Conservation (phyloP, 2,113 vertebrate species). For the Callorhinus ursinus region DNA sequence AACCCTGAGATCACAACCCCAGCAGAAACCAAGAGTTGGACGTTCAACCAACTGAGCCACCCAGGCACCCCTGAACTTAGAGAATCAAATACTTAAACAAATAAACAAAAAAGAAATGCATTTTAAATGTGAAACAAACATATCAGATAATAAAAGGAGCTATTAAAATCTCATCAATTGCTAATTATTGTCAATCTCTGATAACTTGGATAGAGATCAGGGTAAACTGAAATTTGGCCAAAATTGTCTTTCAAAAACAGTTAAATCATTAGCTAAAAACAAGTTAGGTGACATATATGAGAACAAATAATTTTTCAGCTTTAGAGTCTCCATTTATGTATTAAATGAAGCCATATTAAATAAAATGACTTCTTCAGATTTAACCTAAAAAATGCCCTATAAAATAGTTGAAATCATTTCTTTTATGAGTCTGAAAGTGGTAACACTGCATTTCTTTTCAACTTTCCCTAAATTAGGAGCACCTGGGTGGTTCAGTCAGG, state of each 20-base stretch:
- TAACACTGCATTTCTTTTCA: background rate
- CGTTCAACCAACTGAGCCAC: background rate
- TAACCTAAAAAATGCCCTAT: background rate
- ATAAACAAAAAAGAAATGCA: background rate
- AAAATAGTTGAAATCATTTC: background rate
- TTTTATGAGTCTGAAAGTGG: background rate
- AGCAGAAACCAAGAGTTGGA: background rate
- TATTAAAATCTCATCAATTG: background rate
- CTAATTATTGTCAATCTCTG: background rate
- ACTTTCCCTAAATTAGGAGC: background rate
- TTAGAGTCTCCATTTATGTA: background rate
- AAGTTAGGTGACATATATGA: background rate
- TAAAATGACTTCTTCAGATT: background rate
- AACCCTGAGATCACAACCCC: background rate
- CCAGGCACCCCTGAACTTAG: background rate
- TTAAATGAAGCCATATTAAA: background rate
- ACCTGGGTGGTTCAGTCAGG: background rate
- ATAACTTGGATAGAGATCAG: background rate
- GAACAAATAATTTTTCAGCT: background rate
- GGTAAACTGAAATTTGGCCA: background rate
- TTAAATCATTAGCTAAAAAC: background rate
- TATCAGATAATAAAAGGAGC: background rate
- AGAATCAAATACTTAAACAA: background rate
- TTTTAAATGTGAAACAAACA: background rate
- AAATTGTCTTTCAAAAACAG: background rate